These are phyloP conservation scores for Hafferia zeledoni DNA, from an alignment of 2,797 vertebrate genomes.

Conservation along the genomic window DNA sequence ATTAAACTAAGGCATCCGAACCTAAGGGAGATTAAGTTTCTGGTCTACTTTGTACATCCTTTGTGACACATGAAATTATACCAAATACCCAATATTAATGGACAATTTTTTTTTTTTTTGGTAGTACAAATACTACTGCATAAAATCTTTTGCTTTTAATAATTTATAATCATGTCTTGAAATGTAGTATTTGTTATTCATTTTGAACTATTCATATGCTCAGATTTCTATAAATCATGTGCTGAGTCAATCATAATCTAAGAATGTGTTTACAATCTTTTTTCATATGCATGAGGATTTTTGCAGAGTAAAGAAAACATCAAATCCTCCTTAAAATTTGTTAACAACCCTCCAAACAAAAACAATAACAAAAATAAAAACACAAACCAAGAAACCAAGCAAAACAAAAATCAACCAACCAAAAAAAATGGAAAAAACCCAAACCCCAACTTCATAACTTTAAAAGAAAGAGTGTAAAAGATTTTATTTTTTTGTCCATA, in stretches of 20 bases:
- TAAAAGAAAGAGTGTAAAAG: not conserved
- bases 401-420: not conserved
- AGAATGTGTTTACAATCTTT: not conserved
- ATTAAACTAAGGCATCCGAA: not conserved
- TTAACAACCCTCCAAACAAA: not conserved
- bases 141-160: not conserved
- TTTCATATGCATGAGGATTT: not conserved
- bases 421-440: not conserved
- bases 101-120: not conserved
- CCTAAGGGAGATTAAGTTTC: not conserved
- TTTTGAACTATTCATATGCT: not conserved
- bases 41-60: not conserved
- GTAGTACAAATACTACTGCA: not conserved
- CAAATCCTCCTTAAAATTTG: not conserved
- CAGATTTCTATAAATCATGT: not conserved
- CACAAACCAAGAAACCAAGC: not conserved
- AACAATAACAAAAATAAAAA: not conserved
- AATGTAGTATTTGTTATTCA: not conserved
- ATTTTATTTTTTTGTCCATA: not conserved
- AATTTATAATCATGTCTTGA: not conserved
- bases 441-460: fast-evolving
- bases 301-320: not conserved
- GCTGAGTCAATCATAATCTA: not conserved
- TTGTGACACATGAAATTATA: not conserved
- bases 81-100: not conserved